These are phyloP conservation scores for Malacoraja senta DNA, from an alignment of 2,797 vertebrate species.

Conservation along the genomic window DNA sequence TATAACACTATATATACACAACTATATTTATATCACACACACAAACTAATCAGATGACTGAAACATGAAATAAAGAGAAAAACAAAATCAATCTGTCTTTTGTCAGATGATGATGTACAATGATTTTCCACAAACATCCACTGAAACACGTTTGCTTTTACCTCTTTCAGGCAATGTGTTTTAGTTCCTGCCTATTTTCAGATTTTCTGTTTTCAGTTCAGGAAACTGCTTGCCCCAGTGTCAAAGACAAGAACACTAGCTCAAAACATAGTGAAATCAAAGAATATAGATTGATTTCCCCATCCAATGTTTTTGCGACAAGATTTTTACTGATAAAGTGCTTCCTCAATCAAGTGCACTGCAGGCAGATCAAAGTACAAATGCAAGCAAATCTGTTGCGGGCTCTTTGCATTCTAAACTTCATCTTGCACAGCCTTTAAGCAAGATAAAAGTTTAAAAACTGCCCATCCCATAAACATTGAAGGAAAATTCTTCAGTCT, in stretches of 20 bases:
- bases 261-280: neutral
- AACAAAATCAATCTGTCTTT: neutral
- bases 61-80: neutral
- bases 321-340: neutral
- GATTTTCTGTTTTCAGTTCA: neutral
- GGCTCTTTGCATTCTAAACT: neutral
- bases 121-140: no score
- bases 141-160: neutral
- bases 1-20: no score
- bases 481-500: neutral
- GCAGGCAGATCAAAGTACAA: neutral
- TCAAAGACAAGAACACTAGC: neutral
- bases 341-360: neutral
- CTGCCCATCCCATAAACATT: neutral
- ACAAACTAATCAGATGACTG: neutral
- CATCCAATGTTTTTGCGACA: neutral
- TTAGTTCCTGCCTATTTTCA: neutral
- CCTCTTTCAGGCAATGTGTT: neutral
- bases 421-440: neutral
- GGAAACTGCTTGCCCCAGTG: neutral
- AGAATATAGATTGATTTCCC: neutral
- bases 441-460: neutral
- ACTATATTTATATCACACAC: no score
- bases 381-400: neutral
- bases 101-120: neutral